phyloP scores from a whole-genome alignment of 2,797 vertebrate species.

The Alfaro cultratus region DNA sequence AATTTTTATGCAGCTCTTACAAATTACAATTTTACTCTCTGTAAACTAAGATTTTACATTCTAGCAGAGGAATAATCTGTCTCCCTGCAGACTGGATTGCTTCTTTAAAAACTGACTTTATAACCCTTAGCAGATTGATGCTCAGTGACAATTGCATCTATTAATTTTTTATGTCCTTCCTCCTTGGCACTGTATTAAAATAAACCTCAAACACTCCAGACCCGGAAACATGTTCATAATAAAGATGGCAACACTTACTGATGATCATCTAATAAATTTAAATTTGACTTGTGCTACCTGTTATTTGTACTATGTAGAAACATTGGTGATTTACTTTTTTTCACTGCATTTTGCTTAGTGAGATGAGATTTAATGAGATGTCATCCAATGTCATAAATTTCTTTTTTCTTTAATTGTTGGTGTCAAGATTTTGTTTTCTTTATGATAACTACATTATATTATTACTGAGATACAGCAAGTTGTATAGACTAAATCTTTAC shows the following conservation, averaged over 20 bases:
- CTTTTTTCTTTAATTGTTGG: not conserved
- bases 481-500: constrained; percentile 14
- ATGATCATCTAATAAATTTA: not conserved
- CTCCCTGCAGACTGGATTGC: not conserved
- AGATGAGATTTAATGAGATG: constrained; percentile 1
- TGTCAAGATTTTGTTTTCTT: too few species aligned
- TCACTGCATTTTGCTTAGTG: not conserved
- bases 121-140: not conserved
- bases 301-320: not conserved
- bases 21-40: not conserved
- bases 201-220: not conserved
- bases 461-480: not conserved
- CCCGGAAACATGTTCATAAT: not conserved
- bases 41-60: not conserved
- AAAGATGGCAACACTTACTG: not conserved
- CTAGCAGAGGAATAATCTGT: not conserved
- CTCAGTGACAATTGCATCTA: not conserved
- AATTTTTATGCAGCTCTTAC: not conserved
- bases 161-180: not conserved
- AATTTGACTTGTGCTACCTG: not conserved
- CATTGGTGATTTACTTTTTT: not conserved
- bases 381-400: not conserved
- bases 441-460: not conserved
- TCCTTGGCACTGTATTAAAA: not conserved
- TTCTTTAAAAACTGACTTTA: not conserved